Conservation (phyloP, 2,797 vertebrate species). For the Novumbra hubbsi region DNA sequence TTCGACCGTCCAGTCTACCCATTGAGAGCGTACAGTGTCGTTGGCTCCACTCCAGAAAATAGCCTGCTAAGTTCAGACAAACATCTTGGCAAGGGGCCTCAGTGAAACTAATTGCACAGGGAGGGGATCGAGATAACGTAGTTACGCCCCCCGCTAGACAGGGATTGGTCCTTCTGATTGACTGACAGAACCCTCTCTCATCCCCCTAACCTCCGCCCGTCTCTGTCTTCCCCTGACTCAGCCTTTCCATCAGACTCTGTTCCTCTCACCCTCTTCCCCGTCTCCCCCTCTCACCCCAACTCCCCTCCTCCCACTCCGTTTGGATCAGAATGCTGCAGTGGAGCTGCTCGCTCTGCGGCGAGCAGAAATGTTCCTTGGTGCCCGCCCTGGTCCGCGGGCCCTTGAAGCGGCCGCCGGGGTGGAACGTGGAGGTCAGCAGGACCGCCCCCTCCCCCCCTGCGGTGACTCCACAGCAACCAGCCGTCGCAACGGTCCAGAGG, state of each 20-base stretch:
- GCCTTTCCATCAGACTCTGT: too few relatives aligned
- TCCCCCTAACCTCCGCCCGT: slow-evolving; percentile 31
- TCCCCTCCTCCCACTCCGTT: slow-evolving; percentile 46
- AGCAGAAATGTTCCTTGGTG: slow-evolving; percentile 44
- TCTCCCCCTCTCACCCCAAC: slow-evolving; percentile 2
- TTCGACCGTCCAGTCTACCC: too few relatives aligned
- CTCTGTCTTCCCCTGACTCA: slow-evolving; percentile 25
- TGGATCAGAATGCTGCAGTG: slow-evolving; percentile 60
- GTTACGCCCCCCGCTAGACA: slow-evolving; percentile 47
- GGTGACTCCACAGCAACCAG: slow-evolving; percentile 13
- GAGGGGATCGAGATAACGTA: too few relatives aligned
- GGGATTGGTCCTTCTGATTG: slow-evolving; percentile 58
- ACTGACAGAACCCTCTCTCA: slow-evolving; percentile 59
- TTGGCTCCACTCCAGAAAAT: too few relatives aligned
- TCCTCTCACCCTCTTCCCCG: too few relatives aligned
- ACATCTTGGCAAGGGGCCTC: too few relatives aligned
- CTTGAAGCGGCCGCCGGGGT: slow-evolving; percentile 42
- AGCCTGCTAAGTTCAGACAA: too few relatives aligned
- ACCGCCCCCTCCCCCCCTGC: slow-evolving; percentile 26
- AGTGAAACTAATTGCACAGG: too few relatives aligned
- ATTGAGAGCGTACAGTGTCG: too few relatives aligned
- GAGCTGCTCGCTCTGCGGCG: slow-evolving; percentile 48
- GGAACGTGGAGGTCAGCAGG: slow-evolving; percentile 49
- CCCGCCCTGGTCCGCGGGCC: slow-evolving; percentile 54
- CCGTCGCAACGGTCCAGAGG: too few relatives aligned